Conservation (phyloP, 2,888 invertebrate genomes). For the Augiades crinisus region DNA sequence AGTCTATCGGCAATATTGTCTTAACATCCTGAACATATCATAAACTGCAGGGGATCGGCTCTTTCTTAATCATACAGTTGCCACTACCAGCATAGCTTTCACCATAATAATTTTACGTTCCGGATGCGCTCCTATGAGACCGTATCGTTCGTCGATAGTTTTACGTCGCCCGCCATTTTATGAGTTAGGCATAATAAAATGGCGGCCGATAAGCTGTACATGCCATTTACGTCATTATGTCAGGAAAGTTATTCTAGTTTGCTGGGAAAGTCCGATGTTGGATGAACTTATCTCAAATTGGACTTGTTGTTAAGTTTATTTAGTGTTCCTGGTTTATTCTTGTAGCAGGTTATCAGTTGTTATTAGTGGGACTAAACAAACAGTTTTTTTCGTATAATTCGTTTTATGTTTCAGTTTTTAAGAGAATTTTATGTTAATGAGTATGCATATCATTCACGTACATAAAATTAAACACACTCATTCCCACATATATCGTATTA, state of each 20-base stretch:
- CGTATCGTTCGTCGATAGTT: constrained; percentile 4
- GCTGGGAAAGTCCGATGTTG: constrained; percentile 1
- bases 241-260: constrained; percentile 1
- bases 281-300: constrained; percentile 6
- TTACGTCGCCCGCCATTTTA: constrained; percentile 11
- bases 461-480: no score
- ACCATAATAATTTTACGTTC: constrained; percentile 14
- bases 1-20: no score
- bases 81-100: no score
- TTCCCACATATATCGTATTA: no score
- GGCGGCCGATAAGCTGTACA: constrained; percentile 9
- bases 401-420: no score
- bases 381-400: no score
- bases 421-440: no score
- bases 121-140: constrained; percentile 12
- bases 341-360: not conserved
- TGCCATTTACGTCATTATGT: constrained; percentile 18
- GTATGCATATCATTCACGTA: no score
- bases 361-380: not conserved
- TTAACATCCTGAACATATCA: no score
- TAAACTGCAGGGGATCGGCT: not conserved
- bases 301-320: constrained; percentile 8
- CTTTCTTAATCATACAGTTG: constrained; percentile 5
- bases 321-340: not conserved
- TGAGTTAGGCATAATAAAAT: constrained; percentile 21